Base-by-base conservation (phyloP, 2,888 invertebrate genomes). In the Cantharis rustica region DNA sequence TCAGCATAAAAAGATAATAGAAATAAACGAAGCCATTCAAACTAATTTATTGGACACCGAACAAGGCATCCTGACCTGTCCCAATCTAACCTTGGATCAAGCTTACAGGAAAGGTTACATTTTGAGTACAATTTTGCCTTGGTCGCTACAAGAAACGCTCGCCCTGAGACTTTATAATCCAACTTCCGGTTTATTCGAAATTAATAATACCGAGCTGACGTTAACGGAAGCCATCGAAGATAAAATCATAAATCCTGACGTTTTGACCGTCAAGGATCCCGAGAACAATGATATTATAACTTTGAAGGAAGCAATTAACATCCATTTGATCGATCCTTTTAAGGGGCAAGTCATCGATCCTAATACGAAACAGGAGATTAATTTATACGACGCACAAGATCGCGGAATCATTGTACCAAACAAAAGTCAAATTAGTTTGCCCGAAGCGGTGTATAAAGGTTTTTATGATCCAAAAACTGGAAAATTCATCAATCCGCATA, bases 361-460 rank as follows among this genome's bases (percentile, higher is more conserved):
- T 0, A 88, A 91, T 66, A 93, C 92, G 62, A 94, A 94, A 31
- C 91, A 92, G 61, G 93, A 94, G 86, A 90, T 97, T 77, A 93
- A 94, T 27, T 89, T 98, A 9, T 93, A 92, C 61, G 96, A 97
- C 85, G 97, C 98, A 2, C 91, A 95, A 27, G 95, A 95, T 82
- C 92, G 94, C 72, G 96, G 96, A 23, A 89, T 96, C 27, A 92
- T 96, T 71, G 91, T 96, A 7, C 95, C 95, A 10, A 93, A 95
- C 62, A 95, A 95, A 86, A 93, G 94, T 72, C 95, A 94, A 86
- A 93, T 96, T 80, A 95, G 95, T 77, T 89, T 97, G 26, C 95
- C 95, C 0, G 96, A 96, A 89, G 97, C 97, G 1, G 94, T 97
- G n/a, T 95, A 95, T 84, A 94, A 95, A 88, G 96, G 96, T n/a